Evolutionary conservation across 2,113 vertebrate genomes (phyloP).

Genomic region (Cettia cetti): DNA sequence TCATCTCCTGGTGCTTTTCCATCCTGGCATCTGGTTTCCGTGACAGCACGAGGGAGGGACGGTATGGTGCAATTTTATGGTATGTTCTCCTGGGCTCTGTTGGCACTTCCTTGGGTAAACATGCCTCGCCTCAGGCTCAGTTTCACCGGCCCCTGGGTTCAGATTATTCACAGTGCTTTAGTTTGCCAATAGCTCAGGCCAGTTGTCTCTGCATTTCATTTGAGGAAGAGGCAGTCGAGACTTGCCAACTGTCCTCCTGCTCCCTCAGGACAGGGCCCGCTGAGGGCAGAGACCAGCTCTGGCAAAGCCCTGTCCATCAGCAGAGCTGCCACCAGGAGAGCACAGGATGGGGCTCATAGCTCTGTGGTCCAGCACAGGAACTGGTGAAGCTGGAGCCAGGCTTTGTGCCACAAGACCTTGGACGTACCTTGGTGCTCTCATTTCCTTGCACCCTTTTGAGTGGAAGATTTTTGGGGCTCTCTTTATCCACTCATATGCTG

Average conservation of each 20-base stretch:
- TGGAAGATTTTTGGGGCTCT: neutral
- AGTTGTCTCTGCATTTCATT: neutral
- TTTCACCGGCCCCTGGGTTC: neutral
- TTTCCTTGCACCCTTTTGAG: neutral
- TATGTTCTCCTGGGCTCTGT: slow-evolving; percentile 5
- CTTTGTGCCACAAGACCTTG: neutral
- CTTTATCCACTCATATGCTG: neutral
- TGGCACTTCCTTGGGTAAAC: neutral
- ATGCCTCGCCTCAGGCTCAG: neutral
- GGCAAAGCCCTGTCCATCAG: neutral
- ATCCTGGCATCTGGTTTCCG: neutral
- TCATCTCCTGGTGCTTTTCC: slow-evolving; percentile 18
- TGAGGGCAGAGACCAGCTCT: neutral
- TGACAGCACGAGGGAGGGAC: neutral
- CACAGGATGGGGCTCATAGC: neutral
- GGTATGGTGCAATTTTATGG: neutral
- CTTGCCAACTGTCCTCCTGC: neutral
- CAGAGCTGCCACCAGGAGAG: neutral
- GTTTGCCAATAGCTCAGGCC: neutral
- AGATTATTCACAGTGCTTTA: neutral
- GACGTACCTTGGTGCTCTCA: neutral
- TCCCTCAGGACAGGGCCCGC: neutral
- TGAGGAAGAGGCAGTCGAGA: neutral
- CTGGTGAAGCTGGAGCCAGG: neutral
- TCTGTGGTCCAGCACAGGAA: neutral